Base-by-base conservation (phyloP, 2,797 vertebrate genomes). In the Sternarchorhynchus goeldii region DNA sequence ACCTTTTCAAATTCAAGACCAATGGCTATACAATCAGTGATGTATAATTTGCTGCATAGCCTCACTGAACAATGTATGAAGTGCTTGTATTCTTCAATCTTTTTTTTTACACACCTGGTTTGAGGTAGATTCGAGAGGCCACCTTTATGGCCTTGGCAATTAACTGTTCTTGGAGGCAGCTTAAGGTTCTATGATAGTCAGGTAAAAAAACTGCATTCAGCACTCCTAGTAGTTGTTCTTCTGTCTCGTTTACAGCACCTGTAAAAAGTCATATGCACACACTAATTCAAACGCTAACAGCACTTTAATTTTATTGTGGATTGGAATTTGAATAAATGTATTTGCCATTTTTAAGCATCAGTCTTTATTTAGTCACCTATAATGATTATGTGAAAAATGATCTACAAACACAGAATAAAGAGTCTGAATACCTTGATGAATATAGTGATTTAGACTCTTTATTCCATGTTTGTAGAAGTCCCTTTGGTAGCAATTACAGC, bases 191-290 rank as follows among this genome's bases (percentile, higher is more conserved):
- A 66, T 97, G 95, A 64, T 95, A 93, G 84, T 95, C 96, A 17
- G 92, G 87, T 78, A 90, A 67, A 0, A 79, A 75, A 10, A 91
- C 70, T 32, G 92, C 80, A 0, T 93, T 93, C 63, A 96, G 93
- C 12, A 39, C 90, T 82, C 89, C 83, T 73, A 95, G 88, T 67
- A 98, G 82, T 60, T 88, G 88, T 77, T 87, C 90, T 80, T 96
- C 91, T 0, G 96, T 97, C 79, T 93, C 76, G 17, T 94, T 94
- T n/a, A 83, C 91, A 71, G 96, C 95, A 62, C 96, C 96, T 98
- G 84, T 77, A 86, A 71, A 66, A 85, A 78, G 34, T 34, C 36
- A 34, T 29, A 53, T 32, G 17, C 50, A 60, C 32, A n/a, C 0
- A 29, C 8, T n/a, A 65, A 6, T 2, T 0, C 17, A 14, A 32